These are phyloP conservation scores for Leucophora obtusa DNA, from an alignment of 2,888 invertebrate genomes.

Conservation along the genomic window DNA sequence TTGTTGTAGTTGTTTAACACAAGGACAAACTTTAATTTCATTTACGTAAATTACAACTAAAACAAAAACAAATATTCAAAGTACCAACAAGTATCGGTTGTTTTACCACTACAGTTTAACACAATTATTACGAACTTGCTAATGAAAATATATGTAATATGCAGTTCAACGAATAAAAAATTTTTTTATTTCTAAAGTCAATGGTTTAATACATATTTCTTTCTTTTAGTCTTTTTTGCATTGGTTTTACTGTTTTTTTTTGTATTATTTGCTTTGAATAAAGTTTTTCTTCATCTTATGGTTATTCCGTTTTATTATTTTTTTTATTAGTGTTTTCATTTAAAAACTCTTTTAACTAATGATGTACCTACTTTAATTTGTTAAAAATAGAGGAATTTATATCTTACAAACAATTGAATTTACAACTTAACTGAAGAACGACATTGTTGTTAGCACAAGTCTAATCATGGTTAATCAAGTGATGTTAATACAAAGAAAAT, in stretches of 20 bases:
- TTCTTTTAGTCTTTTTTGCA: neutral
- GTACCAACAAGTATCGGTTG: conserved; percentile 30
- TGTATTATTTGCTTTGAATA: neutral
- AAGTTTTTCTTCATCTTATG: conserved; percentile 2
- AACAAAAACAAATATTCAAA: conserved; percentile 8
- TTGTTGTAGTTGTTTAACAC: conserved; percentile 33
- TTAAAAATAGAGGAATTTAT: conserved; percentile 47
- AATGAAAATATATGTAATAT: neutral
- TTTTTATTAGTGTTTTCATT: neutral
- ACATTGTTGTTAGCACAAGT: conserved; percentile 6
- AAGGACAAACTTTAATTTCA: conserved; percentile 59
- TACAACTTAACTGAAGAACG: conserved; percentile 33
- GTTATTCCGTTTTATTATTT: neutral
- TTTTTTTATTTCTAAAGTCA: no score
- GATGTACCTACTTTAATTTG: conserved; percentile 20
- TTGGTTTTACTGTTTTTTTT: no score
- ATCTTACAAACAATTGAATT: conserved; percentile 58
- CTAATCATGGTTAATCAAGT: neutral
- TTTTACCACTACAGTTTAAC: neutral
- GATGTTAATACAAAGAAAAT: conserved; percentile 12
- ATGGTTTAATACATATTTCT: neutral
- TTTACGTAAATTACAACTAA: conserved; percentile 45
- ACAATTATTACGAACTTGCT: neutral
- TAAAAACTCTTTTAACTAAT: conserved; percentile 18
- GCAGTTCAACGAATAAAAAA: no score